Evolutionary conservation across 2,797 vertebrate species (phyloP).

Genomic region (Anguilla anguilla): DNA sequence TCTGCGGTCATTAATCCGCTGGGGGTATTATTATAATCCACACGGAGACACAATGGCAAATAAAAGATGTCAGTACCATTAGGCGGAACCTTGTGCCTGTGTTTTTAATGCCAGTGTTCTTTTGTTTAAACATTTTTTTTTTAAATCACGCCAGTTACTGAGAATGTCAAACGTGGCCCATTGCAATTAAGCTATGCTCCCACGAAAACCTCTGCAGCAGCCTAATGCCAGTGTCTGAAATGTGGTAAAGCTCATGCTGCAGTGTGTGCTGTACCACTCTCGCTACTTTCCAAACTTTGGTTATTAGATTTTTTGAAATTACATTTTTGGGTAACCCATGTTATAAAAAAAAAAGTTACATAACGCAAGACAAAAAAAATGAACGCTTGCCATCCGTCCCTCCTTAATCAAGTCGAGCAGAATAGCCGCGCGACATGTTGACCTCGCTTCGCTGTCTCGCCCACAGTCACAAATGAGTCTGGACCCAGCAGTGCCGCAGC

Average conservation of each 20-base stretch:
- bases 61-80: not conserved
- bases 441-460: not conserved
- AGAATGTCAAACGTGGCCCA: not conserved
- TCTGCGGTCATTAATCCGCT: not conserved
- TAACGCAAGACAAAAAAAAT: not conserved
- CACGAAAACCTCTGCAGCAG: not conserved
- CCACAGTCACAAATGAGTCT: not conserved
- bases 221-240: not conserved
- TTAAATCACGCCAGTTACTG: not conserved
- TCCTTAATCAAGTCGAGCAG: not conserved
- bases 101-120: not conserved
- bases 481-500: not conserved
- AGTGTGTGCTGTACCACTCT: not conserved
- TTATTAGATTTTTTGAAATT: not conserved
- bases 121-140: not conserved
- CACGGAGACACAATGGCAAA: not conserved
- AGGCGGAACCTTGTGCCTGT: too few relatives aligned
- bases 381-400: not conserved
- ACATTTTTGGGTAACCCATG: too few relatives aligned
- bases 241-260: not conserved
- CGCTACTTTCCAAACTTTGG: not conserved
- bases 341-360: not conserved
- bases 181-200: not conserved
- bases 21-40: not conserved
- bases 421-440: not conserved